A percentile compares a stretch with the other conserved stretches of the same genome.
Conservation (phyloP, 1,140 invertebrate genomes). For the Drosophila rufa region DNA sequence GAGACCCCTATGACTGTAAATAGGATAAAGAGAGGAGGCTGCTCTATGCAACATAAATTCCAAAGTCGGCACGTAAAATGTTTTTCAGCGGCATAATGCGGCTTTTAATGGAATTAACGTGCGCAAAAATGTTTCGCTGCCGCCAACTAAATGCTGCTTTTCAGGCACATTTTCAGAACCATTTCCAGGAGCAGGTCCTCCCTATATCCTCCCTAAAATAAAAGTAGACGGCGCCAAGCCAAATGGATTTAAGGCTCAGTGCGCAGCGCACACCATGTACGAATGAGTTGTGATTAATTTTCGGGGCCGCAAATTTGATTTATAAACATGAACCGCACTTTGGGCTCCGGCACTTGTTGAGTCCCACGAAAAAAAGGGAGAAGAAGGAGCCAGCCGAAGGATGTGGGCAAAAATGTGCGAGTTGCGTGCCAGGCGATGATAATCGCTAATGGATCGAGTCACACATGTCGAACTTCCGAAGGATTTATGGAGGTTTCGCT, state of each 20-base stretch:
- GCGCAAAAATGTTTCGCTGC: slow-evolving; percentile 56
- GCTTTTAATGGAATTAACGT: slow-evolving; percentile 69
- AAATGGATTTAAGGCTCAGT: slow-evolving; percentile 46
- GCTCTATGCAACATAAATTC: slow-evolving; percentile 51
- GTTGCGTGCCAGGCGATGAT: slow-evolving; percentile 22
- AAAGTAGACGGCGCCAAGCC: slow-evolving; percentile 1
- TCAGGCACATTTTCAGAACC: not conserved
- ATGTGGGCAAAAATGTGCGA: not conserved
- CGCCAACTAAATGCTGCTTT: slow-evolving; percentile 26
- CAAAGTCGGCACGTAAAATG: slow-evolving; percentile 46
- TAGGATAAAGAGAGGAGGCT: not conserved
- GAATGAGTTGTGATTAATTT: slow-evolving; percentile 62
- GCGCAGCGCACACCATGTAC: slow-evolving; percentile 25
- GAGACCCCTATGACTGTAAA: not conserved
- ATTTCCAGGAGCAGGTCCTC: not conserved
- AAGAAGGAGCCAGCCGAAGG: not conserved
- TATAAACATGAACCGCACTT: slow-evolving; percentile 60
- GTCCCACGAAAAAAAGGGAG: not conserved
- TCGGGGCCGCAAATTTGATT: slow-evolving; percentile 58
- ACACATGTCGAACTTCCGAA: slow-evolving; percentile 24
- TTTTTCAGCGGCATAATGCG: slow-evolving; percentile 48
- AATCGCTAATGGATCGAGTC: slow-evolving; percentile 34
- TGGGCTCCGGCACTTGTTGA: slow-evolving; percentile 51
- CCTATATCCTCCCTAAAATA: not conserved
- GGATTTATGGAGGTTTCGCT: slow-evolving; percentile 1